These are phyloP conservation scores for Prochilodus magdalenae DNA, from an alignment of 2,113 vertebrate species.

Conservation along the genomic window DNA sequence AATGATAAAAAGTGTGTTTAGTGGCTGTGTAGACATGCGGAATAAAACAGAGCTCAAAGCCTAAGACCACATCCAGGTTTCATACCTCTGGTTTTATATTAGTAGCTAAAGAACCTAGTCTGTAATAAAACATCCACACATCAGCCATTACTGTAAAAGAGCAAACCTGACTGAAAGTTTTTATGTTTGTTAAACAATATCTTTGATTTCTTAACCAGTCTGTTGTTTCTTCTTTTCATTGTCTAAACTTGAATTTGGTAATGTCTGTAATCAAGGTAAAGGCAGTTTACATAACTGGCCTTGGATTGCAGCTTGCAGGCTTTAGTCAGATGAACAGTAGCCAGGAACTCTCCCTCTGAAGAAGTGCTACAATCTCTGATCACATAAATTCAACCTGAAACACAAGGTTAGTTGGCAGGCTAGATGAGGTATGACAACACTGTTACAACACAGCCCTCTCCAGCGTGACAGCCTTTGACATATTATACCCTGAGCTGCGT, in stretches of 20 bases:
- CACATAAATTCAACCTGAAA: constrained; percentile 48
- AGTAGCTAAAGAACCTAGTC: no score
- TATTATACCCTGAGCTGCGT: constrained; percentile 15
- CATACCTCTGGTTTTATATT: no score
- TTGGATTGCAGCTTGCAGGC: constrained; percentile 31
- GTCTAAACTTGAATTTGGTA: neutral
- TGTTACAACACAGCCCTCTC: constrained; percentile 4
- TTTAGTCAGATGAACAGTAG: constrained; percentile 19
- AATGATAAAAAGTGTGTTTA: no score
- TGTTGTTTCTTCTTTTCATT: neutral
- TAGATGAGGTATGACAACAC: constrained; percentile 33
- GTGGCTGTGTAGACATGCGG: no score
- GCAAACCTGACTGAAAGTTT: neutral
- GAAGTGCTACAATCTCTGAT: constrained; percentile 44
- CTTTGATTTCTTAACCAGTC: neutral
- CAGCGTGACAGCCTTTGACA: constrained; percentile 48
- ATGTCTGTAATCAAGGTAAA: neutral
- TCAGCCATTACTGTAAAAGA: no score
- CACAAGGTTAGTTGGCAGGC: constrained; percentile 30
- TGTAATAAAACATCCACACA: no score
- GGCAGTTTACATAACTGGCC: neutral
- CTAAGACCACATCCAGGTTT: no score
- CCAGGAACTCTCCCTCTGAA: constrained; percentile 35
- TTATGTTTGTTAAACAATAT: neutral
- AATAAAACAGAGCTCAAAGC: no score